Conservation (phyloP, 2,797 vertebrate species). For the Chelidonichthys spinosus region DNA sequence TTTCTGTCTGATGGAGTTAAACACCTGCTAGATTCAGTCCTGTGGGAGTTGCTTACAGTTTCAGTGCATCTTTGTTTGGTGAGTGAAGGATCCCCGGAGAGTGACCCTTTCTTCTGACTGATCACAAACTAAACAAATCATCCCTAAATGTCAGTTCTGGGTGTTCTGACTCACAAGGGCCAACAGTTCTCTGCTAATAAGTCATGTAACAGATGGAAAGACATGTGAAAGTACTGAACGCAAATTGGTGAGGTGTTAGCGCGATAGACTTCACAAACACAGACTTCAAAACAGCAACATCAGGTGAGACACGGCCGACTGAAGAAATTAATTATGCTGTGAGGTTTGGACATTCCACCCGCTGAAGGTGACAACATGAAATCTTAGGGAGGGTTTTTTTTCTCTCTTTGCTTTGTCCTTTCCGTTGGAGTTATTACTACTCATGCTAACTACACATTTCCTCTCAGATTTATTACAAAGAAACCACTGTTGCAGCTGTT, state of each 20-base stretch:
- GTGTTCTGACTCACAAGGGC: slow-evolving; percentile 57
- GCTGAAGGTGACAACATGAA: background rate
- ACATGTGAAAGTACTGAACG: slow-evolving; percentile 17
- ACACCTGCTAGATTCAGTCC: slow-evolving; percentile 66
- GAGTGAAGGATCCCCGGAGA: slow-evolving; percentile 57
- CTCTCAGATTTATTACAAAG: slow-evolving; percentile 43
- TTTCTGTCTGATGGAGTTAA: slow-evolving; percentile 53
- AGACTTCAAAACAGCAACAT: slow-evolving; percentile 11
- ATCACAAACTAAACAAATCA: slow-evolving; percentile 72
- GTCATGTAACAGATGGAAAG: slow-evolving; percentile 55
- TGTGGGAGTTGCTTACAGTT: slow-evolving; percentile 56
- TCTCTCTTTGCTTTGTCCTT: slow-evolving; percentile 40
- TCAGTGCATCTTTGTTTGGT: slow-evolving; percentile 48
- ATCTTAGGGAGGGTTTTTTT: background rate
- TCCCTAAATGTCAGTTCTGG: slow-evolving; percentile 56
- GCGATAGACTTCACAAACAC: slow-evolving; percentile 21
- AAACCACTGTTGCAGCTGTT: slow-evolving; percentile 54
- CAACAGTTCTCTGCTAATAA: slow-evolving; percentile 51
- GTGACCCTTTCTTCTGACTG: slow-evolving; percentile 68
- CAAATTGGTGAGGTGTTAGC: slow-evolving; percentile 16
- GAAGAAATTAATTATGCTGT: background rate
- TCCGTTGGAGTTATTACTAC: slow-evolving; percentile 23
- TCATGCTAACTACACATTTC: slow-evolving; percentile 50
- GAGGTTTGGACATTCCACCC: background rate
- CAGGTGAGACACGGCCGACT: background rate